Base-by-base conservation (phyloP, 2,888 invertebrate species). In the Sminthurinus aureus region DNA sequence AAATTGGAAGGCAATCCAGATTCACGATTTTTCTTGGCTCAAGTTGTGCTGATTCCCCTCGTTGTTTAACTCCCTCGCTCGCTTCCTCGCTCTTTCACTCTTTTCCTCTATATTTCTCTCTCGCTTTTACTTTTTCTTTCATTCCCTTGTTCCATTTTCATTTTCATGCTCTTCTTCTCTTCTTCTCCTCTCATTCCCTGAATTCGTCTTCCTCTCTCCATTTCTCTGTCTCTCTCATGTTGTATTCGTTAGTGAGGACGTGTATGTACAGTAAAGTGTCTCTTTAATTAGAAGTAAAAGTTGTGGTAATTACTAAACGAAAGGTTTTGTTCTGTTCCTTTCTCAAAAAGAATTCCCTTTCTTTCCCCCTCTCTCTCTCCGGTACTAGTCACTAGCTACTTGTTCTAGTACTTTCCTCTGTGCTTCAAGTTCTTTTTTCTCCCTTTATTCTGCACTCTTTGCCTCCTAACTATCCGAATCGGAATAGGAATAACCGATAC, bases 1-100 rank as follows among this genome's bases (percentile, higher is more conserved):
- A 80, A 80, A 80, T 80, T 80, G 71, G 80, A 80, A 80, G 80
- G 80, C 73, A 80, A 80, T 80, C 58, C 50, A 80, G 80, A 80
- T 80, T 80, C 80, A 73, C n/a, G 80, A 69, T 52, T 79, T 71
- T 71, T 71, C 51, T 78, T 76, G 24, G 24, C 38, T 24, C 22
- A 73, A 73, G 11, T 73, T 73, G 6, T 73, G 73, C 73, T 73
- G 73, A 73, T 73, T 73, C 73, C 24, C 73, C 38, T 76, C 51
- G 13, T 76, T 50, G 51, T 76, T 38, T 1, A 76, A 20, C 50
- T 52, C 76, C 50, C n/a, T 51, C 0, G 51, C 51, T 38, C 51
- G 24, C 18, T 76, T 20, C 12, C 76, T 50, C 51, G n/a, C 20
- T 76, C 76, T 50, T 8, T 51, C 8, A n/a, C 75, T 18, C 26